phyloP scores from a whole-genome alignment of 23 tunicate genomes.

The Ascidia mentula region DNA sequence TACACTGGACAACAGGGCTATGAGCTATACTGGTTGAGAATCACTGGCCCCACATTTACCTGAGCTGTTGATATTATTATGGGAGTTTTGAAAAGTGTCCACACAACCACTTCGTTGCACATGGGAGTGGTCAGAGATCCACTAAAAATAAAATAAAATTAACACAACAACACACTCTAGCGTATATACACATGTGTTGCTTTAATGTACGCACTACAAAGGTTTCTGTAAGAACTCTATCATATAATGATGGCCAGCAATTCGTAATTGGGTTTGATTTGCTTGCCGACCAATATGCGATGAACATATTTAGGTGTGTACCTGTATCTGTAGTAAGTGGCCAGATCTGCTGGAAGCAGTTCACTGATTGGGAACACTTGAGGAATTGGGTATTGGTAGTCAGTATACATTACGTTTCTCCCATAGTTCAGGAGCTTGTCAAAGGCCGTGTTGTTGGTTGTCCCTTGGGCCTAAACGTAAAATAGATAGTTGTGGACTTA shows the following conservation, averaged over 20 bases:
- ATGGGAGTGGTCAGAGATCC: slow-evolving; percentile 81
- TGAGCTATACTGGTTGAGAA: background rate
- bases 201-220: too few relatives aligned
- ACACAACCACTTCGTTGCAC: slow-evolving; percentile 58
- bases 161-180: too few relatives aligned
- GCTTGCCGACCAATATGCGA: too few relatives aligned
- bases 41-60: slow-evolving; percentile 24
- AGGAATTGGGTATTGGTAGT: background rate
- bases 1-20: too few relatives aligned
- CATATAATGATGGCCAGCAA: too few relatives aligned
- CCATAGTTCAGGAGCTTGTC: background rate
- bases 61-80: slow-evolving; percentile 47
- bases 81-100: slow-evolving; percentile 72
- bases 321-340: background rate
- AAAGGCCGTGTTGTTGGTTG: background rate
- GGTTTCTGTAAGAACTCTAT: too few relatives aligned
- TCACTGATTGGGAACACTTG: background rate
- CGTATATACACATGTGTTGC: too few relatives aligned
- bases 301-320: too few relatives aligned
- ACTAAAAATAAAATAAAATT: slow-evolving; percentile 19
- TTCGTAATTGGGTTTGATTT: too few relatives aligned
- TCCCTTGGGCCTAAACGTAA: background rate
- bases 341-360: background rate
- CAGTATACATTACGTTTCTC: background rate
- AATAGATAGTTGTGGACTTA: background rate